phyloP scores from a whole-genome alignment of 2,888 invertebrate species.

The Drosophila testacea region DNA sequence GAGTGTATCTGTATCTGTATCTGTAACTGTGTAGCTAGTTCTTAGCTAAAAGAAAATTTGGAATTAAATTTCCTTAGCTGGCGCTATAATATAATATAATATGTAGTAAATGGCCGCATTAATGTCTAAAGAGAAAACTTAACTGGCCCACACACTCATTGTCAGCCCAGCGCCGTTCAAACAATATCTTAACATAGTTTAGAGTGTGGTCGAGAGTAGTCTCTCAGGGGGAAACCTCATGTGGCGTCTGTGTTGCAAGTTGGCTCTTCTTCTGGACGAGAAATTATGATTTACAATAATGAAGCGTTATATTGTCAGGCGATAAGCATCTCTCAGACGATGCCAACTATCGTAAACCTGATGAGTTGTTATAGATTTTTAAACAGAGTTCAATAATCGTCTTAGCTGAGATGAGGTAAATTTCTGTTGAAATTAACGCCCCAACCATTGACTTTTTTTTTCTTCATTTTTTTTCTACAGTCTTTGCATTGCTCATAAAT shows the following conservation, averaged over 20 bases:
- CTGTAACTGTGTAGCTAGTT: conserved; percentile 21
- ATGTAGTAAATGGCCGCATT: conserved; percentile 75
- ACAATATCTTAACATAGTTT: conserved; percentile 73
- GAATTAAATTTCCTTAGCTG: conserved; percentile 41
- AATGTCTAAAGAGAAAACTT: conserved; percentile 66
- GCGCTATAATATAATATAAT: conserved; percentile 63
- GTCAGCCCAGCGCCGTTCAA: conserved; percentile 66
- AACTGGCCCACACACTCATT: conserved; percentile 78
- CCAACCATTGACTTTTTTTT: conserved; percentile 22
- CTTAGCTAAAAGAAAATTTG: conserved; percentile 30
- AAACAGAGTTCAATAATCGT: conserved; percentile 71
- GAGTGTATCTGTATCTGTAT: conserved; percentile 14
- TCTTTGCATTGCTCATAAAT: conserved; percentile 77
- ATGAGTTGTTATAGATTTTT: conserved; percentile 81
- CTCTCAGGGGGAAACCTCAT: conserved; percentile 44
- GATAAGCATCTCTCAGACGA: conserved; percentile 72
- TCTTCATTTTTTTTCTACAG: conserved; percentile 33
- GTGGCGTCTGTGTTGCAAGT: conserved; percentile 52
- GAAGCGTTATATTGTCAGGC: conserved; percentile 74
- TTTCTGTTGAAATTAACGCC: conserved; percentile 63
- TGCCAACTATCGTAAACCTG: conserved; percentile 64
- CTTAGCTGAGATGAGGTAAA: conserved; percentile 49
- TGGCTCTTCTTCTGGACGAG: conserved; percentile 38
- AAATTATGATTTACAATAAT: conserved; percentile 79
- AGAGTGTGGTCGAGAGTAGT: conserved; percentile 66